Conservation (phyloP, 2,797 vertebrate species). For the Sebastes kiyomatsui region DNA sequence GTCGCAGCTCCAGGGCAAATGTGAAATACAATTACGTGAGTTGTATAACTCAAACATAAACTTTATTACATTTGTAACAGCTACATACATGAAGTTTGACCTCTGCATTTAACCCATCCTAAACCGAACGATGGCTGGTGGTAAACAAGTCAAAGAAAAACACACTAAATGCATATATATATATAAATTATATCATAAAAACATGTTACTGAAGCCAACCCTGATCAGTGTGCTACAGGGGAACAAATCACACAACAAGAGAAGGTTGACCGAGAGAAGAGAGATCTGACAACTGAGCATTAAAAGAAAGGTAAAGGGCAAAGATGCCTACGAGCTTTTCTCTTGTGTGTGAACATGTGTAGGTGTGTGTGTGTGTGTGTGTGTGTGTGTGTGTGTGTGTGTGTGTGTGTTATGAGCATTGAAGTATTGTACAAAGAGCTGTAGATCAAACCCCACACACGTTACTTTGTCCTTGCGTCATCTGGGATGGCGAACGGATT, state of each 20-base stretch:
- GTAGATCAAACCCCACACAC: conserved; percentile 39
- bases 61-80: no score
- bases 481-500: conserved; percentile 61
- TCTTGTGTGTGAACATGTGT: not conserved
- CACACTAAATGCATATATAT: no score
- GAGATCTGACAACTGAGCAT: not conserved
- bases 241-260: not conserved
- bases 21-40: no score
- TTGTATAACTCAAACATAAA: no score
- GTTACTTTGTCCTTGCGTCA: conserved; percentile 72
- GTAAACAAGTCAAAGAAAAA: not conserved
- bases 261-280: not conserved
- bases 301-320: not conserved
- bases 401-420: conserved; percentile 20
- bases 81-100: not conserved
- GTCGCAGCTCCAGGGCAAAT: not conserved
- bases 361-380: not conserved
- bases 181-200: not conserved
- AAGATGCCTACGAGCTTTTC: not conserved
- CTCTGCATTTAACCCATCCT: no score
- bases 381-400: conserved; percentile 9
- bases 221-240: not conserved
- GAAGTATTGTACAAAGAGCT: conserved; percentile 49
- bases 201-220: no score
- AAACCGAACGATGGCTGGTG: not conserved